Evolutionary conservation across 1,140 invertebrate species (phyloP), one percentile per base, ranked within the genome.

Genomic region (Halesus radiatus): DNA sequence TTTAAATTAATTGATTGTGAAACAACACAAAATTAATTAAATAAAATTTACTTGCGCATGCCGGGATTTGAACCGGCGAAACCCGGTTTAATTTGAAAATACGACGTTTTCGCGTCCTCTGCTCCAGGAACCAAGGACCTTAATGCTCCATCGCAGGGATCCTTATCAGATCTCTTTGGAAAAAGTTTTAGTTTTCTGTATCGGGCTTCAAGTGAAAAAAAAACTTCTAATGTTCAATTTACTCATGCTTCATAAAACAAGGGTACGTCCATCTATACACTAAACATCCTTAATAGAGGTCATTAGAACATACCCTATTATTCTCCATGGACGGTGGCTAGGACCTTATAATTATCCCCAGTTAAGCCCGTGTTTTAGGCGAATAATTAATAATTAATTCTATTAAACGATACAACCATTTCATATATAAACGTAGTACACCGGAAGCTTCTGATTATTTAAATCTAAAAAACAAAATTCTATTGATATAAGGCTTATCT

Each of bases 201-300:
- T 18, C 18, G 56, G 56, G 8, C 15, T 3, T 16, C 20, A 60
- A 60, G 56, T 60, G 54, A 20, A 58, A 58, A 20, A 58, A 58
- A 5, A 22, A 60, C 23, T 22, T 23, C 23, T 7, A 37, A 37
- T 37, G 32, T 37, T 37, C 32, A 22, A 73, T 73, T 73, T 73
- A 73, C 52, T 53, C 37, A 73, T 73, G 70, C 50, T 50, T 23
- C 20, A 22, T 32, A 16, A 45, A 45, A 45, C 10, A 45, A 13
- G 37, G 37, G 8, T 45, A 45, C 37, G 8, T 13, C 8, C 18
- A 23, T 16, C 23, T 53, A 73, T 54, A 68, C 29, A 73, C 23
- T 53, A 73, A 73, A 68, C 29, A 73, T 73, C 70, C 23, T 73
- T 73, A 54, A 73, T 73, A 15, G 68, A 52, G 18, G 37, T 53